A percentile compares a stretch with the other conserved stretches of the same genome.
phyloP scores from a whole-genome alignment of 2,113 vertebrate genomes.

The Gallinago media region DNA sequence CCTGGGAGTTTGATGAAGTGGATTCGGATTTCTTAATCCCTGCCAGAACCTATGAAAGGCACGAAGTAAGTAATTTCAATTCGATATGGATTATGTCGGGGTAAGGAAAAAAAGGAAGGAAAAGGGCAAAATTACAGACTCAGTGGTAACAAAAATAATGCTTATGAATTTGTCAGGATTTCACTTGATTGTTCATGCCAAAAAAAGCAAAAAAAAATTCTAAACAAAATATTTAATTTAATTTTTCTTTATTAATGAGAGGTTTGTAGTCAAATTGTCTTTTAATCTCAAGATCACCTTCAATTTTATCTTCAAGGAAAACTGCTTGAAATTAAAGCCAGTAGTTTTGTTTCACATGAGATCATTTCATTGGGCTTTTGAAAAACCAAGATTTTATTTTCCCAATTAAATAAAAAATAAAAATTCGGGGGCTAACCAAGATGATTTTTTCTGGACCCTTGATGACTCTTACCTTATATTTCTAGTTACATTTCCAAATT shows the following conservation, averaged over 20 bases:
- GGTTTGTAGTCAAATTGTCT: neutral
- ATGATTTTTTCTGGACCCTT: neutral
- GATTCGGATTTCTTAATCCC: neutral
- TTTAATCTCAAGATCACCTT: neutral
- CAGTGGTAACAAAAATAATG: neutral
- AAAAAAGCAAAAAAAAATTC: neutral
- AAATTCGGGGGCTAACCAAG: neutral
- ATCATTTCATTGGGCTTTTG: neutral
- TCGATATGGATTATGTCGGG: neutral
- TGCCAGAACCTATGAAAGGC: neutral
- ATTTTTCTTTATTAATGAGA: neutral
- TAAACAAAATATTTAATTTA: neutral
- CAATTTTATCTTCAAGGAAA: neutral
- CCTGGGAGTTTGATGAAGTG: neutral
- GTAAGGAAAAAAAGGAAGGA: neutral
- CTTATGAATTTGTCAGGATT: neutral
- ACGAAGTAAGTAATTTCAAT: neutral
- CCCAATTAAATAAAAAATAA: neutral
- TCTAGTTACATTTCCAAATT: neutral
- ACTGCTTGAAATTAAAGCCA: neutral
- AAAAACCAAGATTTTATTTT: neutral
- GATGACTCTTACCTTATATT: neutral
- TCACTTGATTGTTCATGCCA: neutral
- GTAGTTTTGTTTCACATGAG: neutral
- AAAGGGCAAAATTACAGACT: neutral